phyloP scores from a whole-genome alignment of 2,888 invertebrate species.

The Aplocera efformata region DNA sequence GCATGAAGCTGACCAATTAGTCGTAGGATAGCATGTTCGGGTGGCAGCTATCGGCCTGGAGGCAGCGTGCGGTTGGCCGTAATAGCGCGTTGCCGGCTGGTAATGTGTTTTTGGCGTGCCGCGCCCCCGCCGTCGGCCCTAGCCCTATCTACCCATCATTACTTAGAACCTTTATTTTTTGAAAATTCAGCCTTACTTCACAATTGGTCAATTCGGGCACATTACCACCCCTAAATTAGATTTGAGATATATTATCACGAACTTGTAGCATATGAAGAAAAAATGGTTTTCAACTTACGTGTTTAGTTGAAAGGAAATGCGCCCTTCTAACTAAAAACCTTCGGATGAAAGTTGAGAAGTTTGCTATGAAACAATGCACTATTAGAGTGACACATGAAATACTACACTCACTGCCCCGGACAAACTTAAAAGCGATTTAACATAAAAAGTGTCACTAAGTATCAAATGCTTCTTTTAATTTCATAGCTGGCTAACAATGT shows the following conservation, averaged over 20 bases:
- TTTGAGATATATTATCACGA: conserved; percentile 65
- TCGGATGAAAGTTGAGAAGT: conserved; percentile 1
- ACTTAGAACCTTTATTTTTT: conserved; percentile 65
- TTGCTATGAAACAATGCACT: conserved; percentile 27
- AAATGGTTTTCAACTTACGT: conserved; percentile 2
- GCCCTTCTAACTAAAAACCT: background rate
- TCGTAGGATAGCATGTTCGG: conserved; percentile 69
- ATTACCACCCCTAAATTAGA: conserved; percentile 65
- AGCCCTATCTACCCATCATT: conserved; percentile 62
- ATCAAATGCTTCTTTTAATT: conserved; percentile 56
- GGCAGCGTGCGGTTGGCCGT: conserved; percentile 72
- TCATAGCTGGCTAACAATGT: conserved; percentile 59
- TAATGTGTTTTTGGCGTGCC: conserved; percentile 77
- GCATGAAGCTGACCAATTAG: conserved; percentile 72
- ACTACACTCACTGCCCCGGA: conserved; percentile 35
- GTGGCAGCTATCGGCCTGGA: conserved; percentile 63
- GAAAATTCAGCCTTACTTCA: conserved; percentile 60
- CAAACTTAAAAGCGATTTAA: conserved; percentile 43
- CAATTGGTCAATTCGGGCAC: conserved; percentile 69
- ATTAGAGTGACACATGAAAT: conserved; percentile 39
- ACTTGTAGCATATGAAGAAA: conserved; percentile 56
- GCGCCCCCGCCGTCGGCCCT: conserved; percentile 51
- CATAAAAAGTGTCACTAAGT: conserved; percentile 62
- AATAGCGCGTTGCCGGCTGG: conserved; percentile 67
- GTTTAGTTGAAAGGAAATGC: background rate